A percentile compares a stretch with the other conserved stretches of the same genome.
phyloP scores from a whole-genome alignment of 1,140 invertebrate species.

The Drosophila bifasciata region DNA sequence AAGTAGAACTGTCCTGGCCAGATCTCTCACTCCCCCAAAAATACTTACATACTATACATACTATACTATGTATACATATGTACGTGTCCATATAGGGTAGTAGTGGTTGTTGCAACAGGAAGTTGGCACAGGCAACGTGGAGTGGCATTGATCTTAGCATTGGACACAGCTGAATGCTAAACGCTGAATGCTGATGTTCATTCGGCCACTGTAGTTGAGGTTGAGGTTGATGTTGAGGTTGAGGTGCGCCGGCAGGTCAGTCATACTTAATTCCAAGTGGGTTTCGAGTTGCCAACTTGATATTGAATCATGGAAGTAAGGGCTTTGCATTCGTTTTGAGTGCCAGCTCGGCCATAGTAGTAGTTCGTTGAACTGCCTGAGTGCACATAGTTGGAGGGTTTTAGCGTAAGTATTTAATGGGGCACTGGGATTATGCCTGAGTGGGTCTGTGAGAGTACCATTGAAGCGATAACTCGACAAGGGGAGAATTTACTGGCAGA shows the following conservation, averaged over 20 bases:
- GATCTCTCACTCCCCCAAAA: constrained; percentile 21
- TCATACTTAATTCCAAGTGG: constrained; percentile 60
- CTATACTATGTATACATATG: not conserved
- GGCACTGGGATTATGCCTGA: constrained; percentile 43
- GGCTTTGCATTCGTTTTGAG: constrained; percentile 50
- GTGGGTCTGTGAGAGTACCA: constrained; percentile 8
- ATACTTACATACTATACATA: constrained; percentile 14
- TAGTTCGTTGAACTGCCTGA: constrained; percentile 48
- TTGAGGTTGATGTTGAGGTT: constrained; percentile 56
- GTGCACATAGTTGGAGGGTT: constrained; percentile 24
- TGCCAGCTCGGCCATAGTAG: not conserved
- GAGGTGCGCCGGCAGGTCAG: constrained; percentile 59
- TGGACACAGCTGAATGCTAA: constrained; percentile 57
- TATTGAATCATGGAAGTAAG: constrained; percentile 42
- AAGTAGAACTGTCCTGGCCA: constrained; percentile 31
- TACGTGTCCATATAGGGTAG: constrained; percentile 65
- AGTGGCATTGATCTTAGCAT: constrained; percentile 81
- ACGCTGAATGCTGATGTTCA: constrained; percentile 35
- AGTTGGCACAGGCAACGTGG: constrained; percentile 60
- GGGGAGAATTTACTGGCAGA: too few species aligned
- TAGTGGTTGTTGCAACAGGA: constrained; percentile 71
- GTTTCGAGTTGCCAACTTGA: constrained; percentile 59
- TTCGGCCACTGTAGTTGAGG: constrained; percentile 1
- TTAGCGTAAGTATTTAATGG: constrained; percentile 42
- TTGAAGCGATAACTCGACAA: constrained; percentile 1